A percentile compares a stretch with the other conserved stretches of the same genome.
Evolutionary conservation across 2,888 invertebrate species (phyloP).

Genomic region (Tetheella fluctuosa): DNA sequence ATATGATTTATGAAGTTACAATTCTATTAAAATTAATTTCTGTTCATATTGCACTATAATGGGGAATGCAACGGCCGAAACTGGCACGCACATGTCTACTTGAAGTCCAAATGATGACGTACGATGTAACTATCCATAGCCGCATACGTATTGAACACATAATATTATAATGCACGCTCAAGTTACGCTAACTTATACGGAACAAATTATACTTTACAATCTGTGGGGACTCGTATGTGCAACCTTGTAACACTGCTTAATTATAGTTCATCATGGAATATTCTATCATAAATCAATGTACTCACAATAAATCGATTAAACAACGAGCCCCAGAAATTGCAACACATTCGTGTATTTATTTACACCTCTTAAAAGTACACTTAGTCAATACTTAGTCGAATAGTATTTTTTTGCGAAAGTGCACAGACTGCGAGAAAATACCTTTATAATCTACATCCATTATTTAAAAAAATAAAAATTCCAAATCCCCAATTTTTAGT

Average conservation of each 20-base stretch:
- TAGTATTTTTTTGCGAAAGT: constrained; percentile 66
- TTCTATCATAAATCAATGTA: constrained; percentile 10
- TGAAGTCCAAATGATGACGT: not conserved
- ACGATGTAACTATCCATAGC: not conserved
- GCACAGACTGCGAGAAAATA: constrained; percentile 63
- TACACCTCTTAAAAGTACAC: constrained; percentile 77
- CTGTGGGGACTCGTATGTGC: constrained; percentile 23
- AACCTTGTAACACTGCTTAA: constrained; percentile 6
- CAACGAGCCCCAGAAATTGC: constrained; percentile 32
- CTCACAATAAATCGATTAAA: constrained; percentile 23
- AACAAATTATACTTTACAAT: constrained; percentile 34
- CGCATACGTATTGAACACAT: constrained; percentile 39
- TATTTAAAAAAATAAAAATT: constrained; percentile 50
- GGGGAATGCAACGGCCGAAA: not conserved
- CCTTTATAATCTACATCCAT: constrained; percentile 57
- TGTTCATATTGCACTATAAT: constrained; percentile 1
- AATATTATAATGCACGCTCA: constrained; percentile 30
- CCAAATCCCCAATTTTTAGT: constrained; percentile 35
- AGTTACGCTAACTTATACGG: constrained; percentile 43
- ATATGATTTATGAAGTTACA: constrained; percentile 7
- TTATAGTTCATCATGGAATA: constrained; percentile 6
- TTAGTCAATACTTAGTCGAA: constrained; percentile 67
- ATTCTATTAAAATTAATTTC: not conserved
- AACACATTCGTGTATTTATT: constrained; percentile 71
- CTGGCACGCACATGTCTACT: constrained; percentile 3